Evolutionary conservation across 1,140 invertebrate species (phyloP).

Genomic region (Drosophila sulfurigaster): DNA sequence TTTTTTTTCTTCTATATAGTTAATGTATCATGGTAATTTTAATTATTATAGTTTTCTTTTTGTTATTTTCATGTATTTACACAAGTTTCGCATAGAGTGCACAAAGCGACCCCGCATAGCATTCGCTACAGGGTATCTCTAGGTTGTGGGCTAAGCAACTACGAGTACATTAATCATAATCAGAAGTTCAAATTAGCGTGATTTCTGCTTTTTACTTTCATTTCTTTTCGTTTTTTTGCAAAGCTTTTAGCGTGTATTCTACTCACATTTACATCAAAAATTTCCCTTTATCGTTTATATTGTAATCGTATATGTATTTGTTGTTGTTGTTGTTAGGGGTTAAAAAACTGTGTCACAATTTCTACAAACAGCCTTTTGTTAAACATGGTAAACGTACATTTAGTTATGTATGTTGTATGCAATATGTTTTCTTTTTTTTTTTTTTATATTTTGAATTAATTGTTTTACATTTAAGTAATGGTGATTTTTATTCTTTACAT

Average conservation of each 20-base stretch:
- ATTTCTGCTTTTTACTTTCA: neutral
- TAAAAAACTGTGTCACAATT: conserved; percentile 83
- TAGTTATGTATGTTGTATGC: conserved; percentile 35
- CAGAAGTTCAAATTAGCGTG: conserved; percentile 30
- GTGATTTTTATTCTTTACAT: conserved; percentile 31
- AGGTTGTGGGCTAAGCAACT: conserved; percentile 48
- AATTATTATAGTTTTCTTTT: conserved; percentile 25
- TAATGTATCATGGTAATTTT: conserved; percentile 21
- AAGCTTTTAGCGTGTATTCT: conserved; percentile 41
- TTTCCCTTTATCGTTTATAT: conserved; percentile 24
- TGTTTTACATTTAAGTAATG: conserved; percentile 38
- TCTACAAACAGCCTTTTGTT: conserved; percentile 84
- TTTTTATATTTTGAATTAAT: conserved; percentile 29
- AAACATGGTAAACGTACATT: conserved; percentile 78
- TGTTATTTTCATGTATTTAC: conserved; percentile 54
- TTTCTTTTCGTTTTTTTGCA: neutral
- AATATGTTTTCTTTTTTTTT: conserved; percentile 18
- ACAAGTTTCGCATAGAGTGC: conserved; percentile 37
- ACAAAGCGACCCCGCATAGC: conserved; percentile 24
- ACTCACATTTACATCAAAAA: conserved; percentile 47
- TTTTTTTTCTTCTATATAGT: conserved; percentile 48
- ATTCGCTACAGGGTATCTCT: conserved; percentile 19
- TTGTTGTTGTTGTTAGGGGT: conserved; percentile 41
- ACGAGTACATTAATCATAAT: conserved; percentile 41
- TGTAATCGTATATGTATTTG: conserved; percentile 12